Percentiles rank a stretch among this genome's conserved stretches.
Evolutionary conservation across 2,797 vertebrate genomes (phyloP).

Genomic region (Sylvilagus floridanus): DNA sequence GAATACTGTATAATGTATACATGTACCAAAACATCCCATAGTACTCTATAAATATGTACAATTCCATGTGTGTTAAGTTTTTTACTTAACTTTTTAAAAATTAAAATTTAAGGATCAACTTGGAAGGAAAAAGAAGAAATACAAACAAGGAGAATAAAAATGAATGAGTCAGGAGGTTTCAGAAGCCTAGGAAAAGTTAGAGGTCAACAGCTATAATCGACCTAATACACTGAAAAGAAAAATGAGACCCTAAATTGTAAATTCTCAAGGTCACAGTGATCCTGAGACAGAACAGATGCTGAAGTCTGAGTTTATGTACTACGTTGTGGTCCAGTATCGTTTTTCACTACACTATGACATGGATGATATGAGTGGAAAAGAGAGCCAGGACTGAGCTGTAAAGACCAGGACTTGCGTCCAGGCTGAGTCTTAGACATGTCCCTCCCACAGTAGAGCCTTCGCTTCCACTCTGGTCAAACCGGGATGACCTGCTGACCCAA

Average conservation of each 20-base stretch:
- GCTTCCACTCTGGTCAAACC: not conserved
- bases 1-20: no score
- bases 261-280: not conserved
- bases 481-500: not conserved
- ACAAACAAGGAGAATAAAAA: not conserved
- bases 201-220: not conserved
- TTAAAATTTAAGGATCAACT: no score
- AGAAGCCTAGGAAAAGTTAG: not conserved
- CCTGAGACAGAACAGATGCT: not conserved
- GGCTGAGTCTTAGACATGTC: not conserved
- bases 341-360: not conserved
- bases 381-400: not conserved
- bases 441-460: not conserved
- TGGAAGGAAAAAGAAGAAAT: not conserved
- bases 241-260: not conserved
- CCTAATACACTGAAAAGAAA: not conserved
- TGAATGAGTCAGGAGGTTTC: not conserved
- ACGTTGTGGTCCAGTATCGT: not conserved
- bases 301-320: no score
- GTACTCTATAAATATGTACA: no score
- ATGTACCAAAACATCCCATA: no score
- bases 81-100: no score
- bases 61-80: no score
- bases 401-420: not conserved
- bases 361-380: not conserved